A percentile compares a stretch with the other conserved stretches of the same genome.
Evolutionary conservation across 2,888 invertebrate genomes (phyloP).

Genomic region (Candidula unifasciata): DNA sequence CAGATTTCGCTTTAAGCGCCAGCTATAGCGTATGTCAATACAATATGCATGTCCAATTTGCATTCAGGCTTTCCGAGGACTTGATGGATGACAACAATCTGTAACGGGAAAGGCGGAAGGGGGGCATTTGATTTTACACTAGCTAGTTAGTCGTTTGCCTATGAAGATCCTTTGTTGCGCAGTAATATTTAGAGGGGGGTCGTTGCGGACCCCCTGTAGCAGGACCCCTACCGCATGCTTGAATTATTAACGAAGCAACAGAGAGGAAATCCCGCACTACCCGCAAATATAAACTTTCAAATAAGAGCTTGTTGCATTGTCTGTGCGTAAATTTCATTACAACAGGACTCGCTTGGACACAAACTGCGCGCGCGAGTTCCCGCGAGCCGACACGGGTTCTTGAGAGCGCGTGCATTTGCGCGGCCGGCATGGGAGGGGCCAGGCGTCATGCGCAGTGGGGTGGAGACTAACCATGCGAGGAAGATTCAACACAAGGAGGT

Average conservation of each 20-base stretch:
- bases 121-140: not conserved
- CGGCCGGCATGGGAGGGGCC: slow-evolving; percentile 27
- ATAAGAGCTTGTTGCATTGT: slow-evolving; percentile 52
- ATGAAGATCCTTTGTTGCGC: slow-evolving; percentile 36
- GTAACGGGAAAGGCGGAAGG: slow-evolving; percentile 21
- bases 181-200: slow-evolving; percentile 8
- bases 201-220: not conserved
- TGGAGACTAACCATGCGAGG: slow-evolving; percentile 26
- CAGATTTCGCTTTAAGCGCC: slow-evolving; percentile 43
- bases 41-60: slow-evolving; percentile 60
- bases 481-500: slow-evolving; percentile 26
- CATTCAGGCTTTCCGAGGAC: slow-evolving; percentile 52
- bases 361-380: not conserved
- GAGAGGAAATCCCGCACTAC: slow-evolving; percentile 26
- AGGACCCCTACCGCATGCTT: slow-evolving; percentile 33
- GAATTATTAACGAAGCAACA: slow-evolving; percentile 25
- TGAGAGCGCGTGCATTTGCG: slow-evolving; percentile 26
- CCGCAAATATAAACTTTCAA: not conserved
- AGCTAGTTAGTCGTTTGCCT: not conserved
- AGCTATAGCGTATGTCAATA: slow-evolving; percentile 55
- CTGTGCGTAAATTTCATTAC: slow-evolving; percentile 55
- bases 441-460: slow-evolving; percentile 33
- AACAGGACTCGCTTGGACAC: slow-evolving; percentile 1
- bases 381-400: slow-evolving; percentile 7
- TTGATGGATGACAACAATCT: slow-evolving; percentile 56